Conservation (phyloP, 2,113 vertebrate genomes). For the Cavia porcellus region DNA sequence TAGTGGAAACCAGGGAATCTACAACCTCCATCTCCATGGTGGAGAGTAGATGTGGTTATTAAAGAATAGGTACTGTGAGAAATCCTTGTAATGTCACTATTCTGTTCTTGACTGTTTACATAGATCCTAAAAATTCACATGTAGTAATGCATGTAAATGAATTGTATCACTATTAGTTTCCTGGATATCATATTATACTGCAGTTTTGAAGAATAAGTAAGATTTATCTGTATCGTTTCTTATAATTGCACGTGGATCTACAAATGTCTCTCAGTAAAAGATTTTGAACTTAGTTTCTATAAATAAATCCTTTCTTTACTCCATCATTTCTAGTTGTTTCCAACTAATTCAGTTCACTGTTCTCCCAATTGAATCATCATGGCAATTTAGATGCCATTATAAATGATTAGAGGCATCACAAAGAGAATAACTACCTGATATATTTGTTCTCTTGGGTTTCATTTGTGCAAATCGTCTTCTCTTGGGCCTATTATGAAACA, state of each 20-base stretch:
- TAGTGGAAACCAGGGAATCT: background rate
- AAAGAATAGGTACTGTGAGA: background rate
- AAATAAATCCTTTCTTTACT: background rate
- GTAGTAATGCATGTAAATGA: background rate
- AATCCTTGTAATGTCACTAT: background rate
- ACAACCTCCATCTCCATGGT: background rate
- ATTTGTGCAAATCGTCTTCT: slow-evolving; percentile 54
- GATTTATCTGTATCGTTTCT: background rate
- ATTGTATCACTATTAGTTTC: background rate
- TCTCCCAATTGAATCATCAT: background rate
- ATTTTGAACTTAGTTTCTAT: background rate
- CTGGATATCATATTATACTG: background rate
- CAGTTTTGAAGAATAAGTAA: background rate
- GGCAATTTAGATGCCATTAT: background rate
- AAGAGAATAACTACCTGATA: slow-evolving; percentile 48
- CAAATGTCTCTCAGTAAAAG: background rate
- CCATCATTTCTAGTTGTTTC: background rate
- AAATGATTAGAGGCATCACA: background rate
- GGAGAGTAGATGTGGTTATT: background rate
- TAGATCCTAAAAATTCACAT: background rate
- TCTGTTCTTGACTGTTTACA: background rate
- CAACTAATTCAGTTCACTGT: background rate
- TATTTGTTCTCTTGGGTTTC: slow-evolving; percentile 56
- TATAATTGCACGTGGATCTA: background rate
- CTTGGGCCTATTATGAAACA: background rate